phyloP scores from a whole-genome alignment of 2,888 invertebrate genomes.

The Microctonus hyperodae region DNA sequence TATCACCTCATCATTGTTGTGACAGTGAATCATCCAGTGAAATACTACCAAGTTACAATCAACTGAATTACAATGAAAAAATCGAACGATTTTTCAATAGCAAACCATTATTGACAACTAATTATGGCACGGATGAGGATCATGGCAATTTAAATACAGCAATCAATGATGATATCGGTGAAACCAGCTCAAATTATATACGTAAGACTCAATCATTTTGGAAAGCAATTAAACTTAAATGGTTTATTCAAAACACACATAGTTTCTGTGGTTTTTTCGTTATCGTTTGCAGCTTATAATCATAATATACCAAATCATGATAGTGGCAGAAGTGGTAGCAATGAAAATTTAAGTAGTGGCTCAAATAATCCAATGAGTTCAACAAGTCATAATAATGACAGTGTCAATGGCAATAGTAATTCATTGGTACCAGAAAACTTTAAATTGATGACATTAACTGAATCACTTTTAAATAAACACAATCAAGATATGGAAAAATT shows the following conservation, averaged over 20 bases:
- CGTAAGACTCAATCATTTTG: slow-evolving; percentile 35
- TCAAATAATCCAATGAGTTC: slow-evolving; percentile 68
- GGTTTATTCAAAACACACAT: neutral
- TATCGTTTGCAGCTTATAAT: slow-evolving; percentile 55
- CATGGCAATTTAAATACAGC: slow-evolving; percentile 42
- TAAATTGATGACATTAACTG: slow-evolving; percentile 68
- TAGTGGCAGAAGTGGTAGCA: slow-evolving; percentile 70
- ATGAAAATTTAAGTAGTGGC: slow-evolving; percentile 68
- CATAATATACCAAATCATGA: slow-evolving; percentile 65
- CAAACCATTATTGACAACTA: slow-evolving; percentile 43
- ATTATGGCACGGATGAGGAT: slow-evolving; percentile 54
- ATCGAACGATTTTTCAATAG: slow-evolving; percentile 69
- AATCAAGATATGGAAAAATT: slow-evolving; percentile 84
- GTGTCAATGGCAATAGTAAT: slow-evolving; percentile 63
- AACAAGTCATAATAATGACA: slow-evolving; percentile 61
- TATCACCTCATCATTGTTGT: slow-evolving; percentile 82
- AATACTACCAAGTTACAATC: slow-evolving; percentile 83
- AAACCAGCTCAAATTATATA: slow-evolving; percentile 44
- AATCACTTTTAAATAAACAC: slow-evolving; percentile 71
- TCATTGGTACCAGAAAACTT: slow-evolving; percentile 54
- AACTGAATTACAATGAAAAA: slow-evolving; percentile 86
- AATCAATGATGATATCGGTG: slow-evolving; percentile 49
- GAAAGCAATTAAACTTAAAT: neutral
- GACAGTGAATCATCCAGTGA: slow-evolving; percentile 82
- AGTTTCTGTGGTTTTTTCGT: neutral